Conservation (phyloP, 2,888 invertebrate genomes). For the Phortica magna region DNA sequence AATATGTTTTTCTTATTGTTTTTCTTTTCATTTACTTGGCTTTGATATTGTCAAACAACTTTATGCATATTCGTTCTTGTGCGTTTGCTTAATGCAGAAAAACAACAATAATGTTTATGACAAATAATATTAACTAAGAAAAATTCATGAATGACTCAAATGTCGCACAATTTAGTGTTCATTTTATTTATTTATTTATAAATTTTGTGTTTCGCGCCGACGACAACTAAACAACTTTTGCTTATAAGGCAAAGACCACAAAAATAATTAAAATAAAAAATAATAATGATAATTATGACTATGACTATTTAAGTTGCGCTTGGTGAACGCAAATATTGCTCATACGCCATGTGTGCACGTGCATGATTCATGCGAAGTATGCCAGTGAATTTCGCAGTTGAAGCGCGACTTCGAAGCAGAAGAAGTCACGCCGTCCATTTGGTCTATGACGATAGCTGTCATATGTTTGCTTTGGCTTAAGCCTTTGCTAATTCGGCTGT, state of each 20-base stretch:
- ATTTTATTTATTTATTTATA: not conserved
- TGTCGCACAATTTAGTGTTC: too few relatives aligned
- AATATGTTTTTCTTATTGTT: conserved; percentile 54
- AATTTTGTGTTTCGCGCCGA: not conserved
- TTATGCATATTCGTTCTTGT: conserved; percentile 20
- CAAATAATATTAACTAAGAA: conserved; percentile 29
- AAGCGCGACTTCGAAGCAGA: too few relatives aligned
- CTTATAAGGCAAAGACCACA: not conserved
- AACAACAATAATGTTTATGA: too few relatives aligned
- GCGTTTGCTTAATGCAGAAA: conserved; percentile 48
- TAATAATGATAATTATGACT: conserved; percentile 59
- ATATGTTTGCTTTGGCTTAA: too few relatives aligned
- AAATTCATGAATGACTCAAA: conserved; percentile 36
- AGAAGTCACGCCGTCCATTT: too few relatives aligned
- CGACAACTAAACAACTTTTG: not conserved
- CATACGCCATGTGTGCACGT: conserved; percentile 22
- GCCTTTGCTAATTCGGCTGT: too few relatives aligned
- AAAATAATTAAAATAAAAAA: not conserved
- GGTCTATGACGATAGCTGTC: too few relatives aligned
- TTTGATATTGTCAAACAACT: conserved; percentile 2
- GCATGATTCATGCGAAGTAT: conserved; percentile 43
- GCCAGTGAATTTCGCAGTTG: too few relatives aligned
- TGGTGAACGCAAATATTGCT: not conserved
- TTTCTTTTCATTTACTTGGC: not conserved
- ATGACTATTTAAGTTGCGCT: conserved; percentile 55